A percentile compares a stretch with the other conserved stretches of the same genome.
Conservation (phyloP, 2,888 invertebrate species). For the Eilema caniola region DNA sequence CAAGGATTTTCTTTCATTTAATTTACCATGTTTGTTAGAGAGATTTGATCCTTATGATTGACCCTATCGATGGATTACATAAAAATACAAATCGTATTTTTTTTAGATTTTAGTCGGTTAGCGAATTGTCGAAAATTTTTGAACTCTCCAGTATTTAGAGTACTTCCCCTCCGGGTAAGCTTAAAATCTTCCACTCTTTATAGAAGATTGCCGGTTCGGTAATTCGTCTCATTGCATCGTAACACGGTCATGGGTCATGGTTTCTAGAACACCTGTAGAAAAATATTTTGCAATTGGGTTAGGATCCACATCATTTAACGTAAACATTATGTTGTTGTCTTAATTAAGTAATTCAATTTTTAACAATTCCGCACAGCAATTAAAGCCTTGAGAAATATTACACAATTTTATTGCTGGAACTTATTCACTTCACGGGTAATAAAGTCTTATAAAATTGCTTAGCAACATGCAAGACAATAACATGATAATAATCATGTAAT, state of each 20-base stretch:
- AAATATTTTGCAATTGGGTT: not conserved
- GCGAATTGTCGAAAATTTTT: too few species aligned
- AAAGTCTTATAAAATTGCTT: slow-evolving; percentile 18
- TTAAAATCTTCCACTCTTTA: too few species aligned
- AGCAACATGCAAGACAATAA: slow-evolving; percentile 14
- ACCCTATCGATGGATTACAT: too few species aligned
- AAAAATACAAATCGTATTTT: too few species aligned
- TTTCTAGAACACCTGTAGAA: not conserved
- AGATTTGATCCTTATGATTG: too few species aligned
- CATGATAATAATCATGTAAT: slow-evolving; percentile 6
- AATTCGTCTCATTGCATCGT: not conserved
- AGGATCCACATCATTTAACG: not conserved
- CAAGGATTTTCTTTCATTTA: too few species aligned
- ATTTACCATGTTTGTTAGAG: too few species aligned
- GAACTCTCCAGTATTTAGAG: too few species aligned
- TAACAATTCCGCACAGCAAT: not conserved
- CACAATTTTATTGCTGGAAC: slow-evolving; percentile 8
- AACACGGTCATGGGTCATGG: not conserved
- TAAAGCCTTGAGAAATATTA: slow-evolving; percentile 9
- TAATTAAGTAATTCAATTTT: slow-evolving; percentile 7
- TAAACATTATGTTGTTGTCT: not conserved
- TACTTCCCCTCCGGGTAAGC: too few species aligned
- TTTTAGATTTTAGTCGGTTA: too few species aligned
- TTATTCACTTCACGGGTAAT: slow-evolving; percentile 8
- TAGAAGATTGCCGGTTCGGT: not conserved